Base-by-base conservation (phyloP, 2,888 invertebrate genomes). In the Pecten maximus region DNA sequence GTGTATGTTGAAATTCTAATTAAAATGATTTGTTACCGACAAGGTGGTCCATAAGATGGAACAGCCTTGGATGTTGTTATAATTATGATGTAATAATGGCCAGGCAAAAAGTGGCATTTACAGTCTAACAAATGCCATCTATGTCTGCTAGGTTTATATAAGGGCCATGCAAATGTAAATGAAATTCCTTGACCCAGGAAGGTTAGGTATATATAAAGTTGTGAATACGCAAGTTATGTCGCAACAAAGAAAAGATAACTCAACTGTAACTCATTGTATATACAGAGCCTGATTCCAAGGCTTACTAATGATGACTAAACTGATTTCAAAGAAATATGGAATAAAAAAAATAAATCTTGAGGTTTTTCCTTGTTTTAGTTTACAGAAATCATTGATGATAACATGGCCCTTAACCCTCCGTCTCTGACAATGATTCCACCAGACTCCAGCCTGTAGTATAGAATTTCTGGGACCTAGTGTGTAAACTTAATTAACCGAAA, bases 401-500 rank as follows among this genome's bases (percentile, higher is more conserved):
- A 28, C 28, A 35, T 74, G n/a, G 74, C 74, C 74, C 16, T 28
- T 74, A 74, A 74, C 19, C 10, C 16, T 10, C 35, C 10, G 35
- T 74, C 28, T 74, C 28, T 16, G n/a, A 60, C 3, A 23, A 16
- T 74, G 28, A 10, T 74, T 35, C 4, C 28, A 35, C 8, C 74
- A 74, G 74, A 35, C 10, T 74, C 15, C 2, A 28, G 35, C 28
- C 10, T 74, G 35, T 8, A 19, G 35, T 28, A 35, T 35, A 74
- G 74, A 74, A 35, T 74, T 74, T 35, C 74, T 35, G 23, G 23
- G 2, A 10, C 28, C 35, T 15, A 74, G 74, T 74, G 35, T 74
- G 74, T 74, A 74, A 74, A 74, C 74, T 74, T 74, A 74, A 74
- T 74, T 74, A 74, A 74, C 74, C 74, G 35, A 74, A 74, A 28